Percentiles rank a stretch among this genome's conserved stretches.
Conservation (phyloP, 2,888 invertebrate species). For the Ceriagrion tenellum region DNA sequence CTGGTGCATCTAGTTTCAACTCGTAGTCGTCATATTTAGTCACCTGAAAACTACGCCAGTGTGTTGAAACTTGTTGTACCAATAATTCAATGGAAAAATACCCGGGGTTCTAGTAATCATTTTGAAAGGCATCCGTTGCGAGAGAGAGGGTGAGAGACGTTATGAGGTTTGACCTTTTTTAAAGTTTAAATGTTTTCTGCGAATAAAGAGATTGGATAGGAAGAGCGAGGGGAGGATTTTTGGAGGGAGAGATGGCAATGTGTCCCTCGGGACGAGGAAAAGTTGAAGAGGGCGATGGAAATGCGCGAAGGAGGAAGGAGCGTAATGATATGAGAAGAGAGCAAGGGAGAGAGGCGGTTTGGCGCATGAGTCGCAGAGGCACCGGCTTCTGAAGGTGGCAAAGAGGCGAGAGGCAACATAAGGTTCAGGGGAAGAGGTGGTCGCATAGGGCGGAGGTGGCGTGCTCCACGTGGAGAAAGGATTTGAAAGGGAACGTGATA, state of each 20-base stretch:
- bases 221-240: not conserved
- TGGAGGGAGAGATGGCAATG: not conserved
- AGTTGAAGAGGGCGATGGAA: not conserved
- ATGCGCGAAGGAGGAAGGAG: not conserved
- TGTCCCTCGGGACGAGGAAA: not conserved
- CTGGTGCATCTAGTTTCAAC: no score
- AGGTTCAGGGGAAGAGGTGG: no score
- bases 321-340: not conserved
- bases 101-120: no score
- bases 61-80: no score
- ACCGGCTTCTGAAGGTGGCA: not conserved
- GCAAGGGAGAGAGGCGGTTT: not conserved
- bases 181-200: conserved; percentile 43
- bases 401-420: not conserved
- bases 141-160: not conserved
- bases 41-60: no score
- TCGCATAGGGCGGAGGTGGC: not conserved
- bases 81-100: no score
- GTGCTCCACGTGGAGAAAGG: not conserved
- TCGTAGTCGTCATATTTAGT: no score
- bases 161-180: conserved; percentile 44
- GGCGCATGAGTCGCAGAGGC: not conserved
- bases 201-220: no score
- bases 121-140: no score
- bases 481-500: not conserved